A percentile compares a stretch with the other conserved stretches of the same genome.
phyloP scores from a whole-genome alignment of 2,888 invertebrate genomes.

The Chloroclystis v-ata region DNA sequence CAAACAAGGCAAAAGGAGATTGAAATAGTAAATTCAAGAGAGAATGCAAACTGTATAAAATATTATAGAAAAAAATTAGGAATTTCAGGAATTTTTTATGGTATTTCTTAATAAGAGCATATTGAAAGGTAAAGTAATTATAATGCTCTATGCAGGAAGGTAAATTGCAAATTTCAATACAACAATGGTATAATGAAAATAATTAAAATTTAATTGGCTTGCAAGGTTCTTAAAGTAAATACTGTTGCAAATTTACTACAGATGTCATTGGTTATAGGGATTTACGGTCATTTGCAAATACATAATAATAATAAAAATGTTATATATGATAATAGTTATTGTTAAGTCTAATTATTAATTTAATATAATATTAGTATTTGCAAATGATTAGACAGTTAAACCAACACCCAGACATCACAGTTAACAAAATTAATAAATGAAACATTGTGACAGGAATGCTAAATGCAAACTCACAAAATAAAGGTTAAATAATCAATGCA shows the following conservation, averaged over 20 bases:
- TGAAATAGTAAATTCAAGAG: neutral
- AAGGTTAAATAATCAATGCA: slow-evolving; percentile 22
- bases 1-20: neutral
- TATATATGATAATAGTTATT: too few species aligned
- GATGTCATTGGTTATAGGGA: slow-evolving; percentile 59
- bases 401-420: slow-evolving; percentile 69
- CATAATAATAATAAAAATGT: slow-evolving; percentile 3
- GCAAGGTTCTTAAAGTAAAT: slow-evolving; percentile 61
- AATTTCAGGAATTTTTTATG: neutral
- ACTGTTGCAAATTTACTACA: slow-evolving; percentile 62
- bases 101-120: too few species aligned
- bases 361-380: slow-evolving; percentile 43
- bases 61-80: neutral
- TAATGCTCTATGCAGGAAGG: too few species aligned
- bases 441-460: slow-evolving; percentile 27
- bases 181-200: too few species aligned
- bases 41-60: neutral
- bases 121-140: too few species aligned
- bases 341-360: too few species aligned
- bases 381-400: slow-evolving; percentile 58
- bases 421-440: slow-evolving; percentile 43
- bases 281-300: slow-evolving; percentile 59
- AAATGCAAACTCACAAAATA: slow-evolving; percentile 27
- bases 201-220: neutral
- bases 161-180: too few species aligned